These are phyloP conservation scores for Orius insidiosus DNA, from an alignment of 1,140 invertebrate species.

Conservation along the genomic window DNA sequence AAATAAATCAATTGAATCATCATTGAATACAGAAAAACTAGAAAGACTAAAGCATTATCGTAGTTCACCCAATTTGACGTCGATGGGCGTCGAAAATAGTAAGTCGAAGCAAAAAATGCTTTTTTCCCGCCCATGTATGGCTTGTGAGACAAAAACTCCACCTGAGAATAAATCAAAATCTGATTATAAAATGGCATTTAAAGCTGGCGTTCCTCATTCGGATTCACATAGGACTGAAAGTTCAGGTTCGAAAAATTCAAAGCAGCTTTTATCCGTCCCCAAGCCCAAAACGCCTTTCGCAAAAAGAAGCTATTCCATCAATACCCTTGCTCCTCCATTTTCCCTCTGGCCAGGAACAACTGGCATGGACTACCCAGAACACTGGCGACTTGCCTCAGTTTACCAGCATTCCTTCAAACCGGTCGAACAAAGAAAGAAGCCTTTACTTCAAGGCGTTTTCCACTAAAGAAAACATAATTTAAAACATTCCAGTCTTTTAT, in stretches of 20 bases:
- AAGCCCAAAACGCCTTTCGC: slow-evolving; percentile 57
- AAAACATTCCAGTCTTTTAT: background rate
- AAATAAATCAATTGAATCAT: slow-evolving; percentile 9
- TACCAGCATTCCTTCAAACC: slow-evolving; percentile 73
- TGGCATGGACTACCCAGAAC: slow-evolving; percentile 59
- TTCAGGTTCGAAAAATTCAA: slow-evolving; percentile 16
- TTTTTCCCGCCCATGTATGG: slow-evolving; percentile 28
- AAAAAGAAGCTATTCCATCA: slow-evolving; percentile 56
- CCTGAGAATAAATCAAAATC: slow-evolving; percentile 28
- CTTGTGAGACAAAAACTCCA: slow-evolving; percentile 30
- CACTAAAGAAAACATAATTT: slow-evolving; percentile 30
- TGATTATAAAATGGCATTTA: slow-evolving; percentile 49
- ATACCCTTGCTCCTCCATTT: slow-evolving; percentile 60
- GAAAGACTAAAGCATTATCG: slow-evolving; percentile 30
- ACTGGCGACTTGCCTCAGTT: slow-evolving; percentile 65
- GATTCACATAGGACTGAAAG: slow-evolving; percentile 8
- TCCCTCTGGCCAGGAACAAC: slow-evolving; percentile 47
- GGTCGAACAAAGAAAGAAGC: slow-evolving; percentile 39
- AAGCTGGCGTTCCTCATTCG: slow-evolving; percentile 40
- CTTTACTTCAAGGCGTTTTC: slow-evolving; percentile 46
- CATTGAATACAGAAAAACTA: slow-evolving; percentile 17
- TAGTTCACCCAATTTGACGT: slow-evolving; percentile 39
- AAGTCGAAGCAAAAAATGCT: slow-evolving; percentile 17
- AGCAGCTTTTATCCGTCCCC: slow-evolving; percentile 36
- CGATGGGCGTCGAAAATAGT: slow-evolving; percentile 9